Base-by-base conservation (phyloP, 2,113 vertebrate genomes). In the Cromileptes altivelis region DNA sequence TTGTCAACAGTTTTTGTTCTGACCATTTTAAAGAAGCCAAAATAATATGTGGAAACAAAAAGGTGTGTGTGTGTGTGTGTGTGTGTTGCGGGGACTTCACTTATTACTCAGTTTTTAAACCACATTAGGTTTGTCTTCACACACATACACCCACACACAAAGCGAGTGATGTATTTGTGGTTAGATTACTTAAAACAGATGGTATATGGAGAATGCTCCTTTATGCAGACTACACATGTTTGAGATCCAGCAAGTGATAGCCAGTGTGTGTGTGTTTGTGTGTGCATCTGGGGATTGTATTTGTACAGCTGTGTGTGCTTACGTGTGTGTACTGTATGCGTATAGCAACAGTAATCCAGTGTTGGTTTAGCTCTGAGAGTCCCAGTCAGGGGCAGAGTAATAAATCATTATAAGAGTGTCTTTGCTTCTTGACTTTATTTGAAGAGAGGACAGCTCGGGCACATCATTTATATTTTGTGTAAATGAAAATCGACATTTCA, bases 401-500 rank as follows among this genome's bases (percentile, higher is more conserved):
- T 85, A 50, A 84, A 88, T 82, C 80, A 81, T 70, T 49, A 15
- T 25, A 49, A 81, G 33, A 65, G 77, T 18, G 68, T 72, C 55
- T 79, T 62, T 78, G 37, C 63, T 71, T 80, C 70, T 78, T 60
- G 64, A 86, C 82, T 85, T 76, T 55, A 81, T 85, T 76, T 67
- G 56, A 17, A 57, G 52, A 73, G 75, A 67, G 58, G 52, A 69
- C 18, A 80, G 60, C 81, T 68, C 40, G 2, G 45, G 56, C 55
- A 45, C 64, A 82, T 87, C 75, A 25, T 82, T 87, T 70, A 85
- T 57, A 73, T 80, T 82, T 81, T 71, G n/a, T 10, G 6, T 49
- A 57, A 78, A 86, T 86, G 70, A 86, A 86, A 88, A 85, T 90
- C 52, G n/a, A 88, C 82, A 87, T 89, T 75, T 81, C 74, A 56